A percentile compares a stretch with the other conserved stretches of the same genome.
phyloP scores from a whole-genome alignment of 2,113 vertebrate genomes.

The Cavia porcellus region DNA sequence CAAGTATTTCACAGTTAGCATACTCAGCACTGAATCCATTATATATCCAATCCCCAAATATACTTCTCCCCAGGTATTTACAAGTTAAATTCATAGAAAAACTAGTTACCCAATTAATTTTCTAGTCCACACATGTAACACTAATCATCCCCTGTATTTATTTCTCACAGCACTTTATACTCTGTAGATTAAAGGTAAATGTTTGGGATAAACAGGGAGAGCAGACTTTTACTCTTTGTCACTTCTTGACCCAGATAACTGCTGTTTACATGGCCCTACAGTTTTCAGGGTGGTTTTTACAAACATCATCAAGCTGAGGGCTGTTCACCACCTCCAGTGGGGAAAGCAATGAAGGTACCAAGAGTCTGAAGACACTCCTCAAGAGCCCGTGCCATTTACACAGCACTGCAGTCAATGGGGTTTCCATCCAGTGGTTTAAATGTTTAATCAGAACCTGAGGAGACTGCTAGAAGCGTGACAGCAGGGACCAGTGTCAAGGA shows the following conservation, averaged over 20 bases:
- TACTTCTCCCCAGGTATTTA: not conserved
- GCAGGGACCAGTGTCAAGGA: constrained; percentile 69
- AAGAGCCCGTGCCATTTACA: not conserved
- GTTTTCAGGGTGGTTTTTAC: not conserved
- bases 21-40: not conserved
- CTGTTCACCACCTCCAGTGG: not conserved
- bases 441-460: constrained; percentile 74
- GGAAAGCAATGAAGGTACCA: not conserved
- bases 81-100: not conserved
- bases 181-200: not conserved
- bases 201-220: not conserved
- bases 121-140: not conserved
- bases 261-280: not conserved
- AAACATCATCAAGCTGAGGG: not conserved
- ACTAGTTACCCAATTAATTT: constrained; percentile 13
- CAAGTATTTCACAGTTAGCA: not conserved
- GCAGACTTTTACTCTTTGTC: not conserved
- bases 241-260: accelerated
- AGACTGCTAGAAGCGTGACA: constrained; percentile 69
- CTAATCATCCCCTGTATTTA: not conserved
- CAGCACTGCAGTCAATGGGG: constrained; percentile 45
- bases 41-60: not conserved
- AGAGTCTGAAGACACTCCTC: not conserved
- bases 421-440: constrained; percentile 68
- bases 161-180: not conserved